These are phyloP conservation scores for Stegana nigrithorax DNA, from an alignment of 2,888 invertebrate genomes.

Conservation along the genomic window DNA sequence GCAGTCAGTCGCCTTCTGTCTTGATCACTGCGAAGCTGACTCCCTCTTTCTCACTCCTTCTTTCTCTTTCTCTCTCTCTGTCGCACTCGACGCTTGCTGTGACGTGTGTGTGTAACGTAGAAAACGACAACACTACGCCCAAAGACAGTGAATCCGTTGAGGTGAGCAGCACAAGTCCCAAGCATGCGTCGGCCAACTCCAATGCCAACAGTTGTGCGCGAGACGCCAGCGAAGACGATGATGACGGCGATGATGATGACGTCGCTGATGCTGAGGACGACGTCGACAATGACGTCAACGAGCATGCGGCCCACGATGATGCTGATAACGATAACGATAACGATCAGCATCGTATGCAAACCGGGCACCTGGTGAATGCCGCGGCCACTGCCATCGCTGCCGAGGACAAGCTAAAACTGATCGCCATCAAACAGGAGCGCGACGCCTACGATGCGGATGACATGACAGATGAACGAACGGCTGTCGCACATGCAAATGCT, in stretches of 20 bases:
- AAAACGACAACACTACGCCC: conserved; percentile 73
- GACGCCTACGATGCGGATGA: conserved; percentile 19
- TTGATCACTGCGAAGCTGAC: conserved; percentile 81
- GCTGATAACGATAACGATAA: background rate
- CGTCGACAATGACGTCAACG: conserved; percentile 1
- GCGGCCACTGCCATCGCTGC: conserved; percentile 24
- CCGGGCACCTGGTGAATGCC: too few species aligned
- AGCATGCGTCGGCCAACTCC: conserved; percentile 70
- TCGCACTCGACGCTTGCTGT: background rate
- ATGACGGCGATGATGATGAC: conserved; percentile 51
- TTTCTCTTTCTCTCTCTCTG: background rate
- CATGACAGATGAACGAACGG: too few species aligned
- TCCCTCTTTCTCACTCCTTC: background rate
- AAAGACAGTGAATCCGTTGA: conserved; percentile 71
- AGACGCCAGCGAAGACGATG: conserved; percentile 29
- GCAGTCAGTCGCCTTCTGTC: conserved; percentile 80
- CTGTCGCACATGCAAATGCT: too few species aligned
- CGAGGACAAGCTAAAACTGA: conserved; percentile 40
- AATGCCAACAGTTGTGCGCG: too few species aligned
- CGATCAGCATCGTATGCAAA: too few species aligned
- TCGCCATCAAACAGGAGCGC: conserved; percentile 56
- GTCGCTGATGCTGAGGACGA: conserved; percentile 13
- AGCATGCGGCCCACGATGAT: background rate
- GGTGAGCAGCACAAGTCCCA: conserved; percentile 77
- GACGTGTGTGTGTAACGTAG: conserved; percentile 39